These are phyloP conservation scores for Nymphicus hollandicus DNA, from an alignment of 2,113 vertebrate genomes.

Conservation along the genomic window DNA sequence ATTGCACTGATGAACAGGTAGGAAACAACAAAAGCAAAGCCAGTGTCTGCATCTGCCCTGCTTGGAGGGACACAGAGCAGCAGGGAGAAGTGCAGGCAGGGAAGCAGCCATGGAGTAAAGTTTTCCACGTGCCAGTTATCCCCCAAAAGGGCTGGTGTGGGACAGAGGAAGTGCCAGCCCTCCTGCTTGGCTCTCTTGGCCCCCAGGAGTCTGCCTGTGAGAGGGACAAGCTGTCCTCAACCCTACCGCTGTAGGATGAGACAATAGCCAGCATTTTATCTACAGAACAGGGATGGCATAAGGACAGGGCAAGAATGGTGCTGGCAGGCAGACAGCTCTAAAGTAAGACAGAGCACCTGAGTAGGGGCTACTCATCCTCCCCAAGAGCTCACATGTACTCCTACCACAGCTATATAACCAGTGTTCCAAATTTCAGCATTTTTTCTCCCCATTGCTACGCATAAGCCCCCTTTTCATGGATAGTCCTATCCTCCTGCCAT, in stretches of 20 bases:
- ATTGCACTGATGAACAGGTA: neutral
- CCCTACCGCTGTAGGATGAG: neutral
- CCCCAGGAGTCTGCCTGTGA: neutral
- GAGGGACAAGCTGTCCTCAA: neutral
- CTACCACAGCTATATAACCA: neutral
- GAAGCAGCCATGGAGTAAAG: neutral
- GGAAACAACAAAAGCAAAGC: neutral
- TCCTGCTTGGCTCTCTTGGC: neutral
- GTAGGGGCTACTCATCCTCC: neutral
- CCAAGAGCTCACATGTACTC: neutral
- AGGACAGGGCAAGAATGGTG: neutral
- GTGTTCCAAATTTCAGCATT: neutral
- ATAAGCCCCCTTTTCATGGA: neutral
- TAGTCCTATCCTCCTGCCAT: neutral
- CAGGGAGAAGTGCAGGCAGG: neutral
- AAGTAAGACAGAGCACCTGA: neutral
- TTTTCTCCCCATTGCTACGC: neutral
- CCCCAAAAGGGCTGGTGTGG: neutral
- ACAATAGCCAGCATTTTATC: neutral
- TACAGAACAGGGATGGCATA: neutral
- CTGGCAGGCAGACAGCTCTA: neutral
- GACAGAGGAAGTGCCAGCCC: neutral
- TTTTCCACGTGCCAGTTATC: neutral
- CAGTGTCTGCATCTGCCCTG: neutral
- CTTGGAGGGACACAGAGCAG: neutral